These are phyloP conservation scores for Redunca redunca DNA, from an alignment of 2,113 vertebrate genomes.

Conservation along the genomic window DNA sequence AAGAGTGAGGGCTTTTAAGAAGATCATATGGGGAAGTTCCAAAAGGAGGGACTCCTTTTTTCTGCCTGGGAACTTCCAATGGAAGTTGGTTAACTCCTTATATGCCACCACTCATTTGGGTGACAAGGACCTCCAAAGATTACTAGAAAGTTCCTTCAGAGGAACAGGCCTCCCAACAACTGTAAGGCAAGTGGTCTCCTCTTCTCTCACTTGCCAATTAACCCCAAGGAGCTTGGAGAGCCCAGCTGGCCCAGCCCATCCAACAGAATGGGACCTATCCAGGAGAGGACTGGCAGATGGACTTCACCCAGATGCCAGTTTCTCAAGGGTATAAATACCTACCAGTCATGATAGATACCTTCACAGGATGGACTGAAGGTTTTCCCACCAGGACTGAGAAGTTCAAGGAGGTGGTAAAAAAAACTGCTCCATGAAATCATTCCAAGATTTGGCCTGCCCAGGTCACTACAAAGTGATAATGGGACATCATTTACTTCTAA, in stretches of 20 bases:
- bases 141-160: not conserved
- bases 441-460: not conserved
- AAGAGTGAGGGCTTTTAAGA: not conserved
- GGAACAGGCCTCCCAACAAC: not conserved
- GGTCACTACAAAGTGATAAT: not conserved
- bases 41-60: not conserved
- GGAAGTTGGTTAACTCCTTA: not conserved
- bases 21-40: not conserved
- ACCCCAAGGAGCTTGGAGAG: not conserved
- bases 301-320: not conserved
- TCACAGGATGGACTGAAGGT: not conserved
- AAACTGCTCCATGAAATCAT: not conserved
- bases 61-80: not conserved
- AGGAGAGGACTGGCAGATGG: not conserved
- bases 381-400: not conserved
- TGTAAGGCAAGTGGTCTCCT: not conserved
- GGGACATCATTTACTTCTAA: not conserved
- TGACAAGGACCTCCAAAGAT: not conserved
- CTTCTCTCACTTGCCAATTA: not conserved
- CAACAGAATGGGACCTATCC: not conserved
- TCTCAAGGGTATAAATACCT: not conserved
- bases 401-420: not conserved
- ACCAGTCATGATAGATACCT: not conserved
- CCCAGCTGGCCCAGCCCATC: not conserved
- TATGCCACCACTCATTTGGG: not conserved